Percentiles rank a stretch among this genome's conserved stretches.
Conservation (phyloP, 2,797 vertebrate genomes). For the Scleropages formosus region DNA sequence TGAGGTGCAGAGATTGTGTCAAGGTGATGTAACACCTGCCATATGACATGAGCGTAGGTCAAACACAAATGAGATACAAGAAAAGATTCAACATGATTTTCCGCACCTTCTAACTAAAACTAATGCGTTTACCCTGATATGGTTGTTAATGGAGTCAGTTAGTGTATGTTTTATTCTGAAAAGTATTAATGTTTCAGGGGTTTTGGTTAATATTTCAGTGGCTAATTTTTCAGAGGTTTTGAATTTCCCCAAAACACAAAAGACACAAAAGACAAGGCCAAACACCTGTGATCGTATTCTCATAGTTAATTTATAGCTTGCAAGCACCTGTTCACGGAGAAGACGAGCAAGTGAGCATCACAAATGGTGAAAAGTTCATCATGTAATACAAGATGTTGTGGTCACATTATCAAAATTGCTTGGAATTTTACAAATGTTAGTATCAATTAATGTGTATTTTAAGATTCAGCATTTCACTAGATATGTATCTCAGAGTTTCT, state of each 20-base stretch:
- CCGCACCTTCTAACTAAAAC: background rate
- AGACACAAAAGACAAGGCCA: background rate
- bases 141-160: background rate
- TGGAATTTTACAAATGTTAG: no score
- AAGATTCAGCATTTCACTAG: no score
- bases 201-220: background rate
- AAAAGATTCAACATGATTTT: background rate
- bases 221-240: no score
- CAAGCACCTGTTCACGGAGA: background rate
- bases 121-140: background rate
- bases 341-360: background rate
- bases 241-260: background rate
- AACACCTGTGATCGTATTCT: background rate
- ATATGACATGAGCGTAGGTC: background rate
- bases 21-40: conserved; percentile 74
- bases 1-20: conserved; percentile 67
- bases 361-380: background rate
- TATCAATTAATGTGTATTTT: no score
- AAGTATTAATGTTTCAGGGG: no score
- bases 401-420: background rate
- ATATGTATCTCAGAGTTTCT: no score
- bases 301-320: background rate
- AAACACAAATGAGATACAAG: background rate
- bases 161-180: no score
- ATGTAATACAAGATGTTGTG: conserved; percentile 5